Conservation (phyloP, 2,113 vertebrate genomes). For the Labeo catla region DNA sequence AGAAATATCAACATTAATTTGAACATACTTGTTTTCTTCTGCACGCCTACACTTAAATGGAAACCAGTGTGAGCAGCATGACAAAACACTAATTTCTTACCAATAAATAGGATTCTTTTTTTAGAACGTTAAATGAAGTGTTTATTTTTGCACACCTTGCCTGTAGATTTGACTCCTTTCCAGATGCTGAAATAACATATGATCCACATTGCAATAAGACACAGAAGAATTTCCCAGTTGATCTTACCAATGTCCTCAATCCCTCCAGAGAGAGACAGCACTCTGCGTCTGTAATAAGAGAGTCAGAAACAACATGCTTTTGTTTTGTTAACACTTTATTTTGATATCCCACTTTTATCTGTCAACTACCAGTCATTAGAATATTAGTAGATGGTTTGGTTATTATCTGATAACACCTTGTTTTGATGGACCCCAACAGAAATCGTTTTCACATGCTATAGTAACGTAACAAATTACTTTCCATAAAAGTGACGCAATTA, state of each 20-base stretch:
- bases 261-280: constrained; percentile 84
- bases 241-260: constrained; percentile 87
- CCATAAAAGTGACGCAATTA: no score
- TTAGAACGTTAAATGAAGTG: background rate
- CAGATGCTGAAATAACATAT: constrained; percentile 94
- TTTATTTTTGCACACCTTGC: constrained; percentile 84
- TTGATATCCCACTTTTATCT: background rate
- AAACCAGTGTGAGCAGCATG: background rate
- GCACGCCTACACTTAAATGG: no score
- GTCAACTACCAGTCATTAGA: background rate
- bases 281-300: constrained; percentile 76
- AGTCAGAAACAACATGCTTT: background rate
- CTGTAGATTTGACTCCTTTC: constrained; percentile 93
- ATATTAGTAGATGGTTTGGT: background rate
- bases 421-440: background rate
- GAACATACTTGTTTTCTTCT: no score
- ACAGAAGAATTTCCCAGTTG: constrained; percentile 87
- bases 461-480: no score
- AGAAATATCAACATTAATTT: no score
- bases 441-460: background rate
- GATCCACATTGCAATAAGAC: constrained; percentile 85
- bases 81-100: background rate
- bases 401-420: background rate
- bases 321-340: background rate
- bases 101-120: background rate